Evolutionary conservation across 2,797 vertebrate species (phyloP), one percentile per base, ranked within the genome.

Genomic region (Oreortyx pictus): DNA sequence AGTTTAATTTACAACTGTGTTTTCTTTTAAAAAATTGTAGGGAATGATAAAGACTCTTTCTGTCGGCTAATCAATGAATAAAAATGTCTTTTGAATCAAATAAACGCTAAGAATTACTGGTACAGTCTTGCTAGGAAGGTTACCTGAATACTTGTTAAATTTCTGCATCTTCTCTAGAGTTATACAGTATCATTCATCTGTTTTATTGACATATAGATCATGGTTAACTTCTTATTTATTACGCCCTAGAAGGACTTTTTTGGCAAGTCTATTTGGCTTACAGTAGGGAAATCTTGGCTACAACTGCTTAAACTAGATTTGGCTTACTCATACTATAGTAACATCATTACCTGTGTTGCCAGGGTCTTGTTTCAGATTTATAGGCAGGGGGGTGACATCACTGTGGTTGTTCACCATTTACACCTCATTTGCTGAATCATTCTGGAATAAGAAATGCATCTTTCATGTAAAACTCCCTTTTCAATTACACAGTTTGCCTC

Each of bases 391-490:
- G 3, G 4, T 89, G 90, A 89, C 86, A 80, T 95, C 88, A 85
- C 31, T 87, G 41, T 25, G 33, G 33, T 22, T 76, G 31, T 78
- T 80, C 71, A 65, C 64, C 76, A 46, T 90, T 94, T 92, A 39
- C 79, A 78, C 90, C 50, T 96, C 95, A 90, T 95, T 82, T 94
- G 75, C 93, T 90, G 90, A 87, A 90, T 90, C 84, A 81, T 78
- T 90, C 66, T 90, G 66, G 68, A 81, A 52, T 43, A 62, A 85
- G 33, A 89, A 91, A 66, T 6, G n/a, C 46, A 68, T 18, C 22
- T 86, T 74, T 61, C 60, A 47, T 66, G 46, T 60, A 24, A 82
- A 84, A 52, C 65, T 75, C 72, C 74, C 29, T 25, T 65, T 77
- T 54, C 71, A 64, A 52, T 44, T 82, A 12, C 59, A 89, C 59